These are phyloP conservation scores for Sardinella longiceps DNA, from an alignment of 2,797 vertebrate species.

Conservation along the genomic window DNA sequence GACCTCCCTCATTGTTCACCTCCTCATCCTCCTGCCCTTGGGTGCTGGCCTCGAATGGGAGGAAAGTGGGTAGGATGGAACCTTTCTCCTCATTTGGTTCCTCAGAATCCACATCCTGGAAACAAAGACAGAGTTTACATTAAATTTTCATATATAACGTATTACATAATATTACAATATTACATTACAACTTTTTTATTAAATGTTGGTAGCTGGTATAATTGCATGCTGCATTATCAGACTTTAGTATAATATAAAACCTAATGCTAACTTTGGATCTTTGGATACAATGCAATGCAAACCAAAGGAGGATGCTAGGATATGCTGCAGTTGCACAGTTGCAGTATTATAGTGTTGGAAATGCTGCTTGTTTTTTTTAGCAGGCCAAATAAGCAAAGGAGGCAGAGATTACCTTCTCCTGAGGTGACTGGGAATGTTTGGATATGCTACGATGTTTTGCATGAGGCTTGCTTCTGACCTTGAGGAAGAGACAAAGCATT, in stretches of 20 bases:
- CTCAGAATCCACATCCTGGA: slow-evolving; percentile 59
- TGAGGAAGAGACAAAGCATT: slow-evolving; percentile 10
- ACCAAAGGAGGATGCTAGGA: no score
- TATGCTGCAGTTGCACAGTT: not conserved
- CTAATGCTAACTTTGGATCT: no score
- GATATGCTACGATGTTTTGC: slow-evolving; percentile 63
- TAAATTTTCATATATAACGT: not conserved
- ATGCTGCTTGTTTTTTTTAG: not conserved
- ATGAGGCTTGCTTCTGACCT: slow-evolving; percentile 72
- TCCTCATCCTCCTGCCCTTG: slow-evolving; percentile 68
- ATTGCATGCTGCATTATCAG: no score
- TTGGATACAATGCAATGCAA: no score
- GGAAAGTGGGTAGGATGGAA: slow-evolving; percentile 62
- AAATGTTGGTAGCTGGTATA: no score
- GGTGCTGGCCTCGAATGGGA: slow-evolving; percentile 64
- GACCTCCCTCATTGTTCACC: slow-evolving; percentile 53
- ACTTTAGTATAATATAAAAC: no score
- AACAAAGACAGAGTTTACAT: not conserved
- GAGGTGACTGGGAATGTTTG: slow-evolving; percentile 55
- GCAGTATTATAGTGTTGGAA: not conserved
- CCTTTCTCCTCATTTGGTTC: slow-evolving; percentile 56
- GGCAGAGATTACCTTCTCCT: slow-evolving; percentile 68
- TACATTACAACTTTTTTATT: no score
- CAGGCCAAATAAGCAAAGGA: not conserved
- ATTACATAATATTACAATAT: no score